Percentiles rank a stretch among this genome's conserved stretches.
Evolutionary conservation across 2,797 vertebrate genomes (phyloP).

Genomic region (Premnoplex brunnescens): DNA sequence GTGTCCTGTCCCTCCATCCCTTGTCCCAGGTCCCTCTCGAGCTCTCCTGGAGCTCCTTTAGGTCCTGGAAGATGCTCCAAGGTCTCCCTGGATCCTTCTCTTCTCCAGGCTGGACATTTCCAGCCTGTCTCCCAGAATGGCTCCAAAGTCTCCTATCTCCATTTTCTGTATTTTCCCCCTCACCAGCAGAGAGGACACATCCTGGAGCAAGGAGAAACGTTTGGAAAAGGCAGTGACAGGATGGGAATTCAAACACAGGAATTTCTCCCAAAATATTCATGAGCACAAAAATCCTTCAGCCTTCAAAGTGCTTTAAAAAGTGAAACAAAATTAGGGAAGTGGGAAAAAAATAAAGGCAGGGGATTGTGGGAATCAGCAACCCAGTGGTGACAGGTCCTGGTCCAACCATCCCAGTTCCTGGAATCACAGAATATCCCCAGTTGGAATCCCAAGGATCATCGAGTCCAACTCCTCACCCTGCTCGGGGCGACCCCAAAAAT

Average conservation of each 20-base stretch:
- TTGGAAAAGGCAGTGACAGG: fast-evolving
- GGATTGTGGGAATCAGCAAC: not conserved
- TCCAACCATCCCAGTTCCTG: not conserved
- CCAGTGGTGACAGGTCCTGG: not conserved
- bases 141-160: not conserved
- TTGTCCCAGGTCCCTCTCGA: too few relatives aligned
- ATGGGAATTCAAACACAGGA: not conserved
- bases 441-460: not conserved
- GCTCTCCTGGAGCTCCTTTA: not conserved
- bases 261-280: not conserved
- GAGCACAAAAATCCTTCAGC: not conserved
- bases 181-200: not conserved
- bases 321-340: not conserved
- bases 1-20: not conserved
- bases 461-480: not conserved
- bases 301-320: not conserved
- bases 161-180: not conserved
- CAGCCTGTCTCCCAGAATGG: not conserved
- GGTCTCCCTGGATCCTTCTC: not conserved
- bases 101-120: not conserved
- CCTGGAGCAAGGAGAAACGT: fast-evolving
- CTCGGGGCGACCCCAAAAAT: not conserved
- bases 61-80: not conserved
- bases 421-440: not conserved
- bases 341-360: not conserved